Conservation (phyloP, 1,140 invertebrate genomes). For the Procambarus clarkii region DNA sequence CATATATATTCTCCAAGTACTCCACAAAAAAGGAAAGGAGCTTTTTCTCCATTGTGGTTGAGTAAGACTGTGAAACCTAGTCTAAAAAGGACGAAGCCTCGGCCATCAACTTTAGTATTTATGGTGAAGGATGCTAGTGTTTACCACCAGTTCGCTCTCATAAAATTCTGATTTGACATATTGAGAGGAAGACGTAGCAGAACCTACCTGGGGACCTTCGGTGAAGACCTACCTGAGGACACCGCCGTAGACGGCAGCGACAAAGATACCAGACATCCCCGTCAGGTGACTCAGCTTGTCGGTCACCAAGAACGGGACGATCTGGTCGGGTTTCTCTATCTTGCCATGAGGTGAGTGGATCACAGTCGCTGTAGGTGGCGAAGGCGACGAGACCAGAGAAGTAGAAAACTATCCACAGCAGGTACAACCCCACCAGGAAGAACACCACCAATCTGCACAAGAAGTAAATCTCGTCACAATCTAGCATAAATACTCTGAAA, state of each 20-base stretch:
- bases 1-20: no score
- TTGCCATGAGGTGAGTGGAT: conserved; percentile 15
- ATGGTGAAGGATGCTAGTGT: no score
- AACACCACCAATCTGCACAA: neutral
- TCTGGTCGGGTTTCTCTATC: conserved; percentile 50
- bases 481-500: neutral
- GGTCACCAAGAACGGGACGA: conserved; percentile 31
- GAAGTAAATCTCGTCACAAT: neutral
- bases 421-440: conserved; percentile 18
- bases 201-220: no score
- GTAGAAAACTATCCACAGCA: conserved; percentile 33
- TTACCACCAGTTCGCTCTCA: no score
- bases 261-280: conserved; percentile 37
- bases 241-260: conserved; percentile 26
- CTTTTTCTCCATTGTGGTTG: no score
- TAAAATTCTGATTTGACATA: no score
- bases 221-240: conserved; percentile 8
- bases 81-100: no score
- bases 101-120: no score
- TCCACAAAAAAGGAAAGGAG: no score
- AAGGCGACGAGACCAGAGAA: conserved; percentile 46
- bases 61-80: no score
- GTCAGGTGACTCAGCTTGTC: conserved; percentile 19
- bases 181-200: no score
- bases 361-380: conserved; percentile 32